A percentile compares a stretch with the other conserved stretches of the same genome.
These are phyloP conservation scores for Apolygus lucorum DNA, from an alignment of 1,140 invertebrate genomes.

Conservation along the genomic window DNA sequence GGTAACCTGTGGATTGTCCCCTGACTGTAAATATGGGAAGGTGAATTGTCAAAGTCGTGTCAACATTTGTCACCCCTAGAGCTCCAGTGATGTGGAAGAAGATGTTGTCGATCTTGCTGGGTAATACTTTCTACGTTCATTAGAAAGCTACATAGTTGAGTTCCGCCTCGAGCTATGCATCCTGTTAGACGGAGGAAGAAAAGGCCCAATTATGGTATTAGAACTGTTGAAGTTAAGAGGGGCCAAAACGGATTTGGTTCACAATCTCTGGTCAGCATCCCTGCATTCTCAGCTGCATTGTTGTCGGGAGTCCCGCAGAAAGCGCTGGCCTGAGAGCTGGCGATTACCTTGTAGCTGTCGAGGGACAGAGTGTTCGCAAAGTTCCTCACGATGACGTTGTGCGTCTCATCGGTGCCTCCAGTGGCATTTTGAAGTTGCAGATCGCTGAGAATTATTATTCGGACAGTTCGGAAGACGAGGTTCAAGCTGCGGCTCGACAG, in stretches of 20 bases:
- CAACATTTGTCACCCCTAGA: not conserved
- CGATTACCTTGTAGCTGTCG: conserved; percentile 85
- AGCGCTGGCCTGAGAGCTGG: conserved; percentile 76
- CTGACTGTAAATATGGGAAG: too few relatives aligned
- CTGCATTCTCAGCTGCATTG: conserved; percentile 80
- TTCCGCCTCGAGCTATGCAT: conserved; percentile 43
- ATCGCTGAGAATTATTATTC: conserved; percentile 83
- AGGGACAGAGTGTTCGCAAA: conserved; percentile 79
- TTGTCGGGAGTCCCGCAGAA: conserved; percentile 73
- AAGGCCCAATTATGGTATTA: conserved; percentile 65
- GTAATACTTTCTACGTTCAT: not conserved
- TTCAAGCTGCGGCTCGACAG: conserved; percentile 44
- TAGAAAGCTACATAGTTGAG: not conserved
- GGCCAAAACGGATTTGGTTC: conserved; percentile 79
- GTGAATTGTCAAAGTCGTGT: not conserved
- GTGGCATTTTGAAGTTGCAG: conserved; percentile 66
- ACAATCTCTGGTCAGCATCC: conserved; percentile 90
- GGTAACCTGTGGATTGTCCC: too few relatives aligned
- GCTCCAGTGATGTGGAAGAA: not conserved
- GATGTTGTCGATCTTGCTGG: not conserved
- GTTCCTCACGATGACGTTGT: conserved; percentile 88
- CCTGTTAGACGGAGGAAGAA: conserved; percentile 68
- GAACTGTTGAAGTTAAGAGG: conserved; percentile 73
- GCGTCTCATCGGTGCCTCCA: conserved; percentile 73
- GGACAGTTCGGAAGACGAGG: conserved; percentile 72